A percentile compares a stretch with the other conserved stretches of the same genome.
Conservation (phyloP, 2,888 invertebrate genomes). For the Dinocampus coccinellae region DNA sequence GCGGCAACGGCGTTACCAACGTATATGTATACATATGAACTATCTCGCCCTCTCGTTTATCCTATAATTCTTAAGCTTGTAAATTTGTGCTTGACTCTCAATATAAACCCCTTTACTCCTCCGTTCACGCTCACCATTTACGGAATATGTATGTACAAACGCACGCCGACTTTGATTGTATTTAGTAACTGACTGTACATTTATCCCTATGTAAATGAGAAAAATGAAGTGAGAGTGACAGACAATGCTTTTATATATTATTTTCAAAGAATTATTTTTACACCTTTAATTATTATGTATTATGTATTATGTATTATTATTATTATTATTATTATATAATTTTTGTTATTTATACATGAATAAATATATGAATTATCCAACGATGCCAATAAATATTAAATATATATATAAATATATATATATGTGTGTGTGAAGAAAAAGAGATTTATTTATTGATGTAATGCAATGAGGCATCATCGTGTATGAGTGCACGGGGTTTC, state of each 20-base stretch:
- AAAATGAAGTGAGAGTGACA: constrained; percentile 33
- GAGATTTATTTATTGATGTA: constrained; percentile 6
- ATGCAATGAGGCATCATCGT: constrained; percentile 4
- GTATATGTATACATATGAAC: constrained; percentile 5
- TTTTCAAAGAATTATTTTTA: background rate
- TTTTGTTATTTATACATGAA: background rate
- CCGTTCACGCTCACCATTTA: background rate
- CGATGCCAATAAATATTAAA: background rate
- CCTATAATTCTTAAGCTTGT: constrained; percentile 50
- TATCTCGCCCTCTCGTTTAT: constrained; percentile 27
- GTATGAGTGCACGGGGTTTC: background rate
- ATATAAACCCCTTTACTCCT: background rate
- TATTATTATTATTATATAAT: no score
- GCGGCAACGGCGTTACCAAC: constrained; percentile 21
- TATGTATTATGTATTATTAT: no score
- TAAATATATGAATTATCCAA: background rate
- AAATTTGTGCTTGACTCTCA: constrained; percentile 60
- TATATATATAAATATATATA: background rate
- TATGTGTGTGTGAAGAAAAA: background rate
- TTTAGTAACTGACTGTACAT: constrained; percentile 5
- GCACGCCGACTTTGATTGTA: constrained; percentile 51
- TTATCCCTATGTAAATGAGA: no score
- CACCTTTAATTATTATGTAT: background rate
- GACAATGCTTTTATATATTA: constrained; percentile 25
- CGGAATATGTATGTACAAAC: constrained; percentile 52